Conservation (phyloP, 2,888 invertebrate species). For the Halocaridina rubra region DNA sequence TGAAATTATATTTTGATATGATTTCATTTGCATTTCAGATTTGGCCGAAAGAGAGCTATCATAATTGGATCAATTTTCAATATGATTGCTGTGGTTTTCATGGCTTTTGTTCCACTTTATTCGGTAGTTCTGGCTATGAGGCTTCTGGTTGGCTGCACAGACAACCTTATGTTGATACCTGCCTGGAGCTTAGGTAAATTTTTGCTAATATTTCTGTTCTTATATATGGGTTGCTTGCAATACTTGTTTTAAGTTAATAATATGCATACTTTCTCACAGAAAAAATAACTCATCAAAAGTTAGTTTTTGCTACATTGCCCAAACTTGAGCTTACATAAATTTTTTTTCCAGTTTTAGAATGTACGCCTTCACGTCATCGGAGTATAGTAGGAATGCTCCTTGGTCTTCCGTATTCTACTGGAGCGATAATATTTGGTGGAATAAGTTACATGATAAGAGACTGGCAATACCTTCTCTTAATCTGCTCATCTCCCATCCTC, state of each 20-base stretch:
- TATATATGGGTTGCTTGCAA: too few species aligned
- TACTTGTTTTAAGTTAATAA: too few species aligned
- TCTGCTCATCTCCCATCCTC: not conserved
- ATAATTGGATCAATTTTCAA: not conserved
- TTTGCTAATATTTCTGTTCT: too few species aligned
- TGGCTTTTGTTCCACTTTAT: not conserved
- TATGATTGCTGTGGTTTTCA: not conserved
- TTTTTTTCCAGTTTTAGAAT: conserved; percentile 17
- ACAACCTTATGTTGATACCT: not conserved
- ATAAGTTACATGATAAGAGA: not conserved
- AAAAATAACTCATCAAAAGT: too few species aligned
- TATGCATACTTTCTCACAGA: too few species aligned
- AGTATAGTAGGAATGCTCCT: conserved; percentile 35
- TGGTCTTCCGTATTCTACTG: conserved; percentile 19
- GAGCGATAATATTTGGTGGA: not conserved
- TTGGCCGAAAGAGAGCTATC: not conserved
- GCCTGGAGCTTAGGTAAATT: not conserved
- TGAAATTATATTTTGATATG: too few species aligned
- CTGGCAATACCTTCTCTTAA: conserved; percentile 19
- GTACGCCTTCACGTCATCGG: not conserved
- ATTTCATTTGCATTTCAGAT: too few species aligned
- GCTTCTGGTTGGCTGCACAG: not conserved
- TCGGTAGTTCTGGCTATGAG: not conserved
- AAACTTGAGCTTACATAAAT: too few species aligned
- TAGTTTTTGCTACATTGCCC: too few species aligned